These are phyloP conservation scores for Pyrrhia umbra DNA, from an alignment of 2,888 invertebrate species.

Conservation along the genomic window DNA sequence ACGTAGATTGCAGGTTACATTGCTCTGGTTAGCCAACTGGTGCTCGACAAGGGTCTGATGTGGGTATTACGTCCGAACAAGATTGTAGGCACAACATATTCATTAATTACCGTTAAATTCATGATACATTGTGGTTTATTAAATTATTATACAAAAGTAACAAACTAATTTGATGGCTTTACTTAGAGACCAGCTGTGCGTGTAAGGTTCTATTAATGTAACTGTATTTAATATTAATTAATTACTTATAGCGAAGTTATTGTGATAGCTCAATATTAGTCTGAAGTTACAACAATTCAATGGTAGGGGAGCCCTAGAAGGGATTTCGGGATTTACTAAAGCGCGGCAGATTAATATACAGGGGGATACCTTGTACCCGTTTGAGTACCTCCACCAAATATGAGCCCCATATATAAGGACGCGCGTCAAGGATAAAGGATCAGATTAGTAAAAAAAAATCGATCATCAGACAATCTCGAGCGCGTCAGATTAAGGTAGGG, in stretches of 20 bases:
- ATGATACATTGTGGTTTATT: conserved; percentile 28
- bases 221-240: background rate
- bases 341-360: too few species aligned
- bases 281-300: too few species aligned
- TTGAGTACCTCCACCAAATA: too few species aligned
- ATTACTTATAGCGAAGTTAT: conserved; percentile 6
- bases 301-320: too few species aligned
- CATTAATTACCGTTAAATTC: conserved; percentile 48
- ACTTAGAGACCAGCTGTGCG: background rate
- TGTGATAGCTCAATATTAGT: conserved; percentile 4
- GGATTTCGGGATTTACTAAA: too few species aligned
- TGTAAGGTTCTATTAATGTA: background rate
- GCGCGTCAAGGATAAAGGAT: too few species aligned
- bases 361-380: too few species aligned
- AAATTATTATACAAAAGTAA: conserved; percentile 23
- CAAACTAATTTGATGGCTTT: background rate
- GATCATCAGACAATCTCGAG: too few species aligned
- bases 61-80: conserved; percentile 62
- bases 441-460: too few species aligned
- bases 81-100: conserved; percentile 37
- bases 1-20: conserved; percentile 32
- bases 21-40: conserved; percentile 59
- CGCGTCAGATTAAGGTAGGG: too few species aligned
- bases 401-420: too few species aligned
- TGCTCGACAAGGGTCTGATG: conserved; percentile 74